Base-by-base conservation (phyloP, 2,113 vertebrate species). In the Scalopus aquaticus region DNA sequence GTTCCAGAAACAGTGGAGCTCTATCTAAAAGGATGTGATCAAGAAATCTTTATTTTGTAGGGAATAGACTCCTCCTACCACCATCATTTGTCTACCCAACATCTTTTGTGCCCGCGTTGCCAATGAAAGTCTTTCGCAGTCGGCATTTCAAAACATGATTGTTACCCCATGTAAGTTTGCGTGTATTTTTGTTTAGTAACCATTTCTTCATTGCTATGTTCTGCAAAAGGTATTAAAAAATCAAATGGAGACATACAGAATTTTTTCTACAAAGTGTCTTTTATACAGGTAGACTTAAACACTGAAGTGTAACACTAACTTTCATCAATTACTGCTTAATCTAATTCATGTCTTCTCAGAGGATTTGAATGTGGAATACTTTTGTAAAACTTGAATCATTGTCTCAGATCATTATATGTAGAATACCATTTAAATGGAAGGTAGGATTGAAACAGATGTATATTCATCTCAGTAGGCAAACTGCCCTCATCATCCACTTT, bases 371-470 rank as follows among this genome's bases (percentile, higher is more conserved):
- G 35, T 88, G 26, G 28, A 51, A 94, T 91, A 64, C 10, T 69
- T 88, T 81, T 80, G 20, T 28, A 3, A 86, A 78, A 72, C 4
- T 89, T 86, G 84, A 77, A 79, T 83, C 49, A 65, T 88, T 81
- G 67, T 65, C 84, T 87, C 54, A 84, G 51, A 73, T 92, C 28
- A 92, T 83, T 80, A 79, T 54, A 83, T 74, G 30, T 62, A 60
- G 24, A 90, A 70, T 83, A 91, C 76, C n/a, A 70, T 60, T 87
- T 77, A 65, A 80, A 93, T 84, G 35, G 67, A 92, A 88, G 88
- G 88, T 76, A 76, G 81, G 51, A 78, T 95, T 96, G 79, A 91
- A 90, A 60, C 22, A 92, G 64, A 84, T 30, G 11, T 64, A 26
- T 35, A 60, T 90, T 90, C 39, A 90, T 77, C 24, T 81, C 76